These are phyloP conservation scores for Polydesmus complanatus DNA, from an alignment of 2,888 invertebrate genomes.

Conservation along the genomic window DNA sequence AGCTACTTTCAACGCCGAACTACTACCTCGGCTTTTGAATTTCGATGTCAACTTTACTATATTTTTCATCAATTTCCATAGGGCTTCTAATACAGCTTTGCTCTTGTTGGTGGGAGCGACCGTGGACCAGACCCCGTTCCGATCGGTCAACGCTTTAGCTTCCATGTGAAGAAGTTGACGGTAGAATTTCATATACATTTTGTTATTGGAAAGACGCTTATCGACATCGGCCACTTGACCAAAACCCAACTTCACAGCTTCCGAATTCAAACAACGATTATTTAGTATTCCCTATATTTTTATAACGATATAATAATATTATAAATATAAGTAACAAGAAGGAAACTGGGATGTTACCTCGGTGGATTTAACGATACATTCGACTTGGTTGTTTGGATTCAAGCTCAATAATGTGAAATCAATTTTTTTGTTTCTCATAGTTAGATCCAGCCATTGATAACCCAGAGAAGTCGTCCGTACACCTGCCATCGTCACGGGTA, in stretches of 20 bases:
- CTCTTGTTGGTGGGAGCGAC: background rate
- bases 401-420: slow-evolving; percentile 6
- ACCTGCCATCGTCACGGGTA: slow-evolving; percentile 3
- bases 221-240: slow-evolving; percentile 5
- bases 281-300: slow-evolving; percentile 7
- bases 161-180: background rate
- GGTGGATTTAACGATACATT: slow-evolving; percentile 1
- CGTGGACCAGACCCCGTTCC: background rate
- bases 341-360: background rate
- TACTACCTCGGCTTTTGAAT: too few relatives aligned
- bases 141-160: background rate
- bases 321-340: background rate
- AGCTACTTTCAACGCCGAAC: too few relatives aligned
- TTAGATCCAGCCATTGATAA: slow-evolving; percentile 10
- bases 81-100: too few relatives aligned
- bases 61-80: too few relatives aligned
- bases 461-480: slow-evolving; percentile 3
- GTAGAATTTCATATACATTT: slow-evolving; percentile 5
- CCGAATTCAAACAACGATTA: slow-evolving; percentile 6
- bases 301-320: background rate
- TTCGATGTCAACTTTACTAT: too few relatives aligned
- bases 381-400: slow-evolving; percentile 4
- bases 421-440: background rate
- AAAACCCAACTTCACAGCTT: slow-evolving; percentile 10
- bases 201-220: background rate